These are phyloP conservation scores for Capitulum mitella DNA, from an alignment of 2,888 invertebrate genomes.

Conservation along the genomic window DNA sequence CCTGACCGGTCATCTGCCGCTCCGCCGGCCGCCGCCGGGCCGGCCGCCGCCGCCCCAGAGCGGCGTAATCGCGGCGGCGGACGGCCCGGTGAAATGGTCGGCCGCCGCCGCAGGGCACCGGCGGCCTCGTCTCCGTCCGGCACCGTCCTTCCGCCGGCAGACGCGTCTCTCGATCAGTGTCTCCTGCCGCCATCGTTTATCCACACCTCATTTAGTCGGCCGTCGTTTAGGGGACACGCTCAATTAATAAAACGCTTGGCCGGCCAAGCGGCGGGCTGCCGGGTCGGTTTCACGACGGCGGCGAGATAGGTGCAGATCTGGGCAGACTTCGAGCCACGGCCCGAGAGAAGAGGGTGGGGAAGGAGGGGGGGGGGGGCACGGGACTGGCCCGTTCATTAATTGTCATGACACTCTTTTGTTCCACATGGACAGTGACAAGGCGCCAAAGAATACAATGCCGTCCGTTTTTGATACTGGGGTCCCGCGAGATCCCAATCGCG, in stretches of 20 bases:
- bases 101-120: background rate
- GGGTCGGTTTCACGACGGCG: background rate
- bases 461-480: background rate
- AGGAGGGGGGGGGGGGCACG: background rate
- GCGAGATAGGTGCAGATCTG: background rate
- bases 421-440: background rate
- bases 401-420: constrained; percentile 15
- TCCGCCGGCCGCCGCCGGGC: too few species aligned
- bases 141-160: background rate
- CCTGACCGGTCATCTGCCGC: too few species aligned
- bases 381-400: background rate
- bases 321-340: background rate
- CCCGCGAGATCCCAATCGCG: background rate
- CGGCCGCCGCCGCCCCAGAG: too few species aligned
- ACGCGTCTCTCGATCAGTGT: background rate
- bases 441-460: background rate
- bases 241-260: constrained; percentile 15
- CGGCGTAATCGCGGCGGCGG: too few species aligned
- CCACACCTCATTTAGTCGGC: background rate
- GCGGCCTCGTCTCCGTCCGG: background rate
- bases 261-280: background rate
- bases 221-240: background rate
- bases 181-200: background rate
- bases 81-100: background rate
- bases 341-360: too few species aligned